A percentile compares a stretch with the other conserved stretches of the same genome.
Conservation (phyloP, 2,888 invertebrate genomes). For the Hirtodrosophila alboralis region DNA sequence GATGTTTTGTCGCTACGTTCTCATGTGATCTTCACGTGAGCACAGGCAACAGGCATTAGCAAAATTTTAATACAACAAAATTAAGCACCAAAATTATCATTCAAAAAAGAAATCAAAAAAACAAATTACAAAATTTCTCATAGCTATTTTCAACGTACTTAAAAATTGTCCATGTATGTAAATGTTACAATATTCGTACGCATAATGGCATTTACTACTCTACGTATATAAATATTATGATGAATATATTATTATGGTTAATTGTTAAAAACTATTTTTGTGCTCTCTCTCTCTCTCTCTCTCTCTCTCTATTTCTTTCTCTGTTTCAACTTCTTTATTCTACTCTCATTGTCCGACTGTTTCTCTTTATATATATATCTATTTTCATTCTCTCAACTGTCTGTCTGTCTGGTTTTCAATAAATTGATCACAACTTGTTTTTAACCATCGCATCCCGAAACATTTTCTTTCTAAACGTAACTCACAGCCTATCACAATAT, state of each 20-base stretch:
- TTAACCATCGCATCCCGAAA: conserved; percentile 39
- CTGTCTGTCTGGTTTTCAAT: conserved; percentile 21
- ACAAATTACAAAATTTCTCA: conserved; percentile 23
- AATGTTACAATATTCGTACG: conserved; percentile 54
- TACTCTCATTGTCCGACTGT: conserved; percentile 27
- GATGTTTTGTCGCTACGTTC: conserved; percentile 7
- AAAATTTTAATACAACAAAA: conserved; percentile 25
- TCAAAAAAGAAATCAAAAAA: conserved; percentile 2
- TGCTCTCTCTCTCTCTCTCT: conserved; percentile 40
- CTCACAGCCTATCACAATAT: conserved; percentile 89
- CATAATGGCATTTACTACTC: conserved; percentile 61
- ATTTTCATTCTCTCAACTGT: conserved; percentile 21
- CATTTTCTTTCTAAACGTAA: conserved; percentile 38
- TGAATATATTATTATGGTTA: conserved; percentile 39
- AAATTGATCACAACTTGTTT: conserved; percentile 27
- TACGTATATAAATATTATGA: conserved; percentile 44
- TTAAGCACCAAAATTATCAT: conserved; percentile 37
- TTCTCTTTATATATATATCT: conserved; percentile 22
- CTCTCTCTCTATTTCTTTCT: conserved; percentile 26
- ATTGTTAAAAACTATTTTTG: conserved; percentile 56
- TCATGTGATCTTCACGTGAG: not conserved
- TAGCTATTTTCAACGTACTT: conserved; percentile 30
- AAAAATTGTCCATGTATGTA: conserved; percentile 66
- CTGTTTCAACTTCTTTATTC: conserved; percentile 7
- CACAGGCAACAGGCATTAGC: conserved; percentile 7